Base-by-base conservation (phyloP, 2,888 invertebrate species). In the Drosophila leonis region DNA sequence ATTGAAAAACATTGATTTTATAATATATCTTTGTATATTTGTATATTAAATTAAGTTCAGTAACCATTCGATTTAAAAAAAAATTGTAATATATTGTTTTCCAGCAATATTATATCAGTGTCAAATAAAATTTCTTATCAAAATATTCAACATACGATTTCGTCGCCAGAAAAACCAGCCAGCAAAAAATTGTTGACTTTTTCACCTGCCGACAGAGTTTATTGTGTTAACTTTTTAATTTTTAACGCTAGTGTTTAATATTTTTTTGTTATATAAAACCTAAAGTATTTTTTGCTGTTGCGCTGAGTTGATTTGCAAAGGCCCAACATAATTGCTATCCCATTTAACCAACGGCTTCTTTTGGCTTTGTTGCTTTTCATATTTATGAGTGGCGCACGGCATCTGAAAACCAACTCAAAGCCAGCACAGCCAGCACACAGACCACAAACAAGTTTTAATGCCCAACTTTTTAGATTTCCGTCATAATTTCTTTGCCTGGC, bases 391-490 rank as follows among this genome's bases (percentile, higher is more conserved):
- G 60, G 56, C 44, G 65, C 65, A 63, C 63, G 68, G 68, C 52
- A 61, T 57, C 80, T 42, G 63, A 63, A 63, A 81, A 69, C 54
- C 65, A 57, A 61, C 70, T 51, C 61, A 51, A 49, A 61, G 71
- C 41, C 44, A 63, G 63, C 72, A 48, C 64, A 76, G 44, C 55
- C 57, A 77, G 39, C 82, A 89, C 83, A 78, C 57, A 77, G 39
- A 84, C 83, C 83, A 78, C 83, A 83, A 86, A 78, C 89, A 84
- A 84, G 90, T 90, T 84, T 84, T 84, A 88, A 90, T 83, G 80
- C 88, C 85, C 86, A 84, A 84, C 84, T 84, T 84, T 84, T 84
- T 84, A 90, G 90, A 84, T 84, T 84, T 84, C 84, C 84, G 90
- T 88, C 84, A 88, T 90, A 84, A 89, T 88, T 90, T 82, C 88